Evolutionary conservation across 2,888 invertebrate species (phyloP), one percentile per base, ranked within the genome.

Genomic region (Scelioninae gen. 1): DNA sequence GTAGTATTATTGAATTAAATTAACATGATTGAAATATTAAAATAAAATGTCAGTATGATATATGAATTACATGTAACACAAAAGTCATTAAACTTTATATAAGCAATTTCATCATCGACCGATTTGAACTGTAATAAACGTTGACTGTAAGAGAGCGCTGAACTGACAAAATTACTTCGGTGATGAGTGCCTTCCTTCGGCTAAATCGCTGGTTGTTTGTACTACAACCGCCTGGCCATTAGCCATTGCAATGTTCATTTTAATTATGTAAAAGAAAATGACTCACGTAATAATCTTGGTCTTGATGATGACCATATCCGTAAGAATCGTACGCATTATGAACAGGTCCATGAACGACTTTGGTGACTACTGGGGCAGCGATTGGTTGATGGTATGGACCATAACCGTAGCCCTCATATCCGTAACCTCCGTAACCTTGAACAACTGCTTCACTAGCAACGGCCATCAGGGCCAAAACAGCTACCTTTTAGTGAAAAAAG

Each of bases 221-320:
- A 34, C 34, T 13, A 8, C 49, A 13, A 6, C 49, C 10, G 29
- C 5, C 5, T 34, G 16, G 62, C 58, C 29, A 72, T 72, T 79
- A 72, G 31, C 16, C 34, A 16, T 16, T 45, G 74, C 62, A 75
- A 55, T 43, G 15, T 66, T 58, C 53, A 31, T 75, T 69, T 81
- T 75, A 75, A 82, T 77, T 72, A 68, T 49, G 65, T 32, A 71
- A 79, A 40, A 31, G 58, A 56, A 72, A 51, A 66, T 82, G 32
- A 85, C 88, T 88, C 65, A 89, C 90, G 66, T 88, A 85, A 65
- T 82, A 63, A 55, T 88, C 88, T 77, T 88, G 86, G 6, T 86
- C 66, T 16, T 76, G 16, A 11, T 84, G 79, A 60, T 82, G 62
- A 62, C 71, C 83, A 58, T 85, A 77, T 76, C 76, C 83, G 65